These are phyloP conservation scores for Acrocephalus scirpaceus DNA, from an alignment of 2,797 vertebrate genomes.

Conservation along the genomic window DNA sequence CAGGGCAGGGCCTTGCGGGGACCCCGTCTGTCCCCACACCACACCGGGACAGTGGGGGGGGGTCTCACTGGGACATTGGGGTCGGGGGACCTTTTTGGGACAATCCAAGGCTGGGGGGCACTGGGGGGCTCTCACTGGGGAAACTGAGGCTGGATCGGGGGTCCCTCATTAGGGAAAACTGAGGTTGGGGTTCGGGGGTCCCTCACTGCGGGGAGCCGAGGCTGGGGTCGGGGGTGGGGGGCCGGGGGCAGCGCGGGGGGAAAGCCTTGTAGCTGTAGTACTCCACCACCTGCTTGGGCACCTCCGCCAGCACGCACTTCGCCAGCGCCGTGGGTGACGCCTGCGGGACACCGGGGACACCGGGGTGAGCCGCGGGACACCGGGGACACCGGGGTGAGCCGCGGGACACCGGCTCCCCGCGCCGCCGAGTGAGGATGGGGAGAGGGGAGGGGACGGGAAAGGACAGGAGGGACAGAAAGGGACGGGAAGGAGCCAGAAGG, in stretches of 20 bases:
- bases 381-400: neutral
- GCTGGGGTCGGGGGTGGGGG: neutral
- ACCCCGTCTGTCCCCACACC: rapidly evolving
- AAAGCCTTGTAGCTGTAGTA: conserved; percentile 94
- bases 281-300: conserved; percentile 94
- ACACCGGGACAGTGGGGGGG: too few relatives aligned
- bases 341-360: conserved; percentile 67
- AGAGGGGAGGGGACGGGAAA: neutral
- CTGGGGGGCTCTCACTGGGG: neutral
- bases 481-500: neutral
- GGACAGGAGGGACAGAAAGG: neutral
- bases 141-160: neutral
- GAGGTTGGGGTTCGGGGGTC: neutral
- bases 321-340: conserved; percentile 91
- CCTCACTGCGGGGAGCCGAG: neutral
- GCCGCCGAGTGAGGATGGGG: rapidly evolving
- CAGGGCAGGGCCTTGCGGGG: neutral
- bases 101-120: neutral
- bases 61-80: conserved; percentile 74
- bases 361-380: neutral
- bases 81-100: neutral
- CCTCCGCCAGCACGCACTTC: conserved; percentile 94
- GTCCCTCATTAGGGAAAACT: neutral
- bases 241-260: conserved; percentile 80
- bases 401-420: neutral